Percentiles rank a stretch among this genome's conserved stretches.
phyloP scores from a whole-genome alignment of 2,888 invertebrate genomes.

The Opisthograptis luteolata region DNA sequence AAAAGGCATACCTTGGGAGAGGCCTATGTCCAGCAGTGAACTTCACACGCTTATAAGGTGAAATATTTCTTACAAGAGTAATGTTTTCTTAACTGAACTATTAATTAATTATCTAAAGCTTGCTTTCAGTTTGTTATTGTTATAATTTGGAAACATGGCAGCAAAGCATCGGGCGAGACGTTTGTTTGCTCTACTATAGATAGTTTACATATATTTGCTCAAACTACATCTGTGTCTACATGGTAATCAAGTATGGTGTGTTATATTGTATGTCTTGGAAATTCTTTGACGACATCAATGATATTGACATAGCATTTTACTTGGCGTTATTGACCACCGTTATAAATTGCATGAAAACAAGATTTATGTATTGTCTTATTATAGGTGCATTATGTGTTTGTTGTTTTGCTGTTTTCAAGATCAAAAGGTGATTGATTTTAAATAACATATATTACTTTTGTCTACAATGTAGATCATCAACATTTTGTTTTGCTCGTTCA shows the following conservation, averaged over 20 bases:
- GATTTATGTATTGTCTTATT: not conserved
- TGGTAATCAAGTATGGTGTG: slow-evolving; percentile 31
- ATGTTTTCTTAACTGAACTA: not conserved
- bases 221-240: slow-evolving; percentile 47
- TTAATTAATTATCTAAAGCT: not conserved
- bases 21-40: no score
- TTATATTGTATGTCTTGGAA: slow-evolving; percentile 27
- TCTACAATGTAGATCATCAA: not conserved
- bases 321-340: slow-evolving; percentile 3
- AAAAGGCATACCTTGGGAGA: no score
- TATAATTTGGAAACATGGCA: slow-evolving; percentile 14
- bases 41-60: no score
- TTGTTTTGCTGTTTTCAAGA: not conserved
- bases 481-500: not conserved
- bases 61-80: no score
- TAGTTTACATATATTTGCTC: slow-evolving; percentile 37
- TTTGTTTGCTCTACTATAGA: slow-evolving; percentile 25
- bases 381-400: not conserved
- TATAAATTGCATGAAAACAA: slow-evolving; percentile 2
- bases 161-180: slow-evolving; percentile 15
- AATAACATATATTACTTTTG: no score
- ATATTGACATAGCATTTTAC: slow-evolving; percentile 17
- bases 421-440: no score
- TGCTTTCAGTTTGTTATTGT: slow-evolving; percentile 14
- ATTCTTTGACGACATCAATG: slow-evolving; percentile 26